Conservation (phyloP, 2,797 vertebrate species). For the Crotalus adamanteus region DNA sequence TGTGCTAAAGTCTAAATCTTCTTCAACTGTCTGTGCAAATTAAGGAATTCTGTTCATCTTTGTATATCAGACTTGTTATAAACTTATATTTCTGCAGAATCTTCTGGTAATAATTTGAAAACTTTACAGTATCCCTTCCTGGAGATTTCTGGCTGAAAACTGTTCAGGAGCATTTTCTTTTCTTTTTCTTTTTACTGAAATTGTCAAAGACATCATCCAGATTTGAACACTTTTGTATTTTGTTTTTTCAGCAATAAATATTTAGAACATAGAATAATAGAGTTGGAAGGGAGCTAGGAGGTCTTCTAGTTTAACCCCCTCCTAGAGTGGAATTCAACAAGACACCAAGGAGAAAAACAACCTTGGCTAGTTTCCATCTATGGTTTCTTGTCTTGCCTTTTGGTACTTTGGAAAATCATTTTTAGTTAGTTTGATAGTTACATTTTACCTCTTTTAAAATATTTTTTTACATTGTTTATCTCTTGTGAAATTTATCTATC, state of each 20-base stretch:
- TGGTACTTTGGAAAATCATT: no score
- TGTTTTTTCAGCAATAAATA: background rate
- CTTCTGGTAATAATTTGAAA: background rate
- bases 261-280: background rate
- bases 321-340: no score
- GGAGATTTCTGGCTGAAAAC: background rate
- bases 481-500: no score
- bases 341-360: no score
- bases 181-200: background rate
- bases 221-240: background rate
- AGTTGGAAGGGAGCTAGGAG: background rate
- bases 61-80: background rate
- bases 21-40: background rate
- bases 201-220: background rate
- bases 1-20: background rate
- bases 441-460: no score
- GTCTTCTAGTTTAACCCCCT: no score
- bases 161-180: background rate
- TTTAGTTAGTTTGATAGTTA: no score
- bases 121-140: background rate
- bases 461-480: no score
- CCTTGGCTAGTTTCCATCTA: no score
- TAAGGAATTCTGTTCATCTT: background rate
- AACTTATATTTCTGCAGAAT: background rate
- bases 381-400: no score